Evolutionary conservation across 2,797 vertebrate species (phyloP).

Genomic region (Acanthurus leucopareius): DNA sequence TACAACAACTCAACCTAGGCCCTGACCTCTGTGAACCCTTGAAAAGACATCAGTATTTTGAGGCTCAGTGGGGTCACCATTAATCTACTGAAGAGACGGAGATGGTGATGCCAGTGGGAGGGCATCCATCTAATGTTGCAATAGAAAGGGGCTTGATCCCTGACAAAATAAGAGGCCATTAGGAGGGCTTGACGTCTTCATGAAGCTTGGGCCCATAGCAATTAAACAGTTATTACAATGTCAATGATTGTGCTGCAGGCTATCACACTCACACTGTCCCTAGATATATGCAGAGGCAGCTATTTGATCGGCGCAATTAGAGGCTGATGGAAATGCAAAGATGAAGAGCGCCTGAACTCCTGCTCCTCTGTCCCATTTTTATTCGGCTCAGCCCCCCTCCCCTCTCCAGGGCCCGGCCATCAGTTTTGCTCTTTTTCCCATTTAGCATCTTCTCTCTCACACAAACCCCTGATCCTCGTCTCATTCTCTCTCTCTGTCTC

Average conservation of each 20-base stretch:
- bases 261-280: slow-evolving; percentile 51
- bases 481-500: background rate
- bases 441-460: slow-evolving; percentile 13
- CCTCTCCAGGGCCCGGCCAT: slow-evolving; percentile 43
- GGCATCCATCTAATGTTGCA: slow-evolving; percentile 9
- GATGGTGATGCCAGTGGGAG: slow-evolving; percentile 46
- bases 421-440: slow-evolving; percentile 20
- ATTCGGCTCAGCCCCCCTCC: slow-evolving; percentile 32
- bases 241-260: slow-evolving; percentile 63
- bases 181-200: slow-evolving; percentile 54
- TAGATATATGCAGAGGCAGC: slow-evolving; percentile 56
- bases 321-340: slow-evolving; percentile 44
- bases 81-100: slow-evolving; percentile 42
- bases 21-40: slow-evolving; percentile 17
- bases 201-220: slow-evolving; percentile 59
- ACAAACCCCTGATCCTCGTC: slow-evolving; percentile 6
- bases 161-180: slow-evolving; percentile 54
- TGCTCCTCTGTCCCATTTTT: slow-evolving; percentile 39
- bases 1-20: slow-evolving; percentile 20
- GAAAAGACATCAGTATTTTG: slow-evolving; percentile 28
- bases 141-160: slow-evolving; percentile 36
- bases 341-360: slow-evolving; percentile 34
- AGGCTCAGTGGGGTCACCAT: slow-evolving; percentile 32
- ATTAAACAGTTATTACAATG: slow-evolving; percentile 76
- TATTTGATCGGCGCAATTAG: slow-evolving; percentile 70